phyloP scores from a whole-genome alignment of 1,140 invertebrate species.

The Thaumetopoea pityocampa region DNA sequence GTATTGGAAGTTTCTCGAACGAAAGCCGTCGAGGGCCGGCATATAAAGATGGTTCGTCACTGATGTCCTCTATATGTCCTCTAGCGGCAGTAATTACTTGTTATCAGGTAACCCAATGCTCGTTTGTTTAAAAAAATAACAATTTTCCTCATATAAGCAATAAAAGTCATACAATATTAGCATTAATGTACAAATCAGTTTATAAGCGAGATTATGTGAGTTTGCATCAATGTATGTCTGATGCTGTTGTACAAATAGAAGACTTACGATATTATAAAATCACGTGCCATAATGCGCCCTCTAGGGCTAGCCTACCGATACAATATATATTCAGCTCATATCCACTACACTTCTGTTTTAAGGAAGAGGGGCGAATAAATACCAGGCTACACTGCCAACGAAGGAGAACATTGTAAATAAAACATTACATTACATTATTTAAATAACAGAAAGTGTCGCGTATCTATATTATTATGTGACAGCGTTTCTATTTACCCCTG shows the following conservation, averaged over 20 bases:
- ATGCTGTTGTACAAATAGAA: slow-evolving; percentile 53
- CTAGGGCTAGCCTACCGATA: slow-evolving; percentile 48
- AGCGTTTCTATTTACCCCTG: slow-evolving; percentile 10
- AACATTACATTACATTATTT: slow-evolving; percentile 12
- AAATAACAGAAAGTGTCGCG: not conserved
- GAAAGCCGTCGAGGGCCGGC: no score
- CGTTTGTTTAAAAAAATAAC: no score
- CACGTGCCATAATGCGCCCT: slow-evolving; percentile 65
- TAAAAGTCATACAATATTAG: no score
- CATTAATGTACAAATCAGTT: slow-evolving; percentile 1
- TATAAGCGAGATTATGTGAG: slow-evolving; percentile 18
- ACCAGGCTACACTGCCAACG: slow-evolving; percentile 1
- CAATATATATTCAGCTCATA: slow-evolving; percentile 27
- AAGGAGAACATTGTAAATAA: no score
- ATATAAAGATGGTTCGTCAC: no score
- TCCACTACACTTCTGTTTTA: slow-evolving; percentile 12
- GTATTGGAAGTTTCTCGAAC: no score
- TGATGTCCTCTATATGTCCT: no score
- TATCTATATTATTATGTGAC: not conserved
- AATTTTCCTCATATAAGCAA: no score
- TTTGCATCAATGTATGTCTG: slow-evolving; percentile 34
- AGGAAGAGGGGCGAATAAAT: slow-evolving; percentile 6
- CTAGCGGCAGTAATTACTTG: no score
- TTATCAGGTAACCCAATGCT: no score
- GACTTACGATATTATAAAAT: slow-evolving; percentile 53